phyloP scores from a whole-genome alignment of 2,888 invertebrate genomes.

The Microplitis manilae region DNA sequence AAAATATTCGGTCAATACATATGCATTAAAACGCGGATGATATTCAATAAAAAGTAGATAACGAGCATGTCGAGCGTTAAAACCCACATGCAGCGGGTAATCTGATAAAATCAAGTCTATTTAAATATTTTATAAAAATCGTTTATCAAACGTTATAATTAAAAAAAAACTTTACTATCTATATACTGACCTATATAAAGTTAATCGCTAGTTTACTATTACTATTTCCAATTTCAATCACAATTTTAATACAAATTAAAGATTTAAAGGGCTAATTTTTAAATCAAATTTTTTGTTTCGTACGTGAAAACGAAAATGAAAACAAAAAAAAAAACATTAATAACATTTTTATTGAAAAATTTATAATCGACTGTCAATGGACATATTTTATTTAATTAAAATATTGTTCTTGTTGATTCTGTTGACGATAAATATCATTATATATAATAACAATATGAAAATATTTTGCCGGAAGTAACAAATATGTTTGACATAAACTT shows the following conservation, averaged over 20 bases:
- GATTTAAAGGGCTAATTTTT: too few relatives aligned
- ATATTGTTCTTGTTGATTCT: background rate
- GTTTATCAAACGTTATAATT: background rate
- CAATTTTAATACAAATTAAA: too few relatives aligned
- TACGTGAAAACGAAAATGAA: too few relatives aligned
- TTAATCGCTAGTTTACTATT: too few relatives aligned
- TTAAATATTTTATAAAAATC: background rate
- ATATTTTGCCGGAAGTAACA: background rate
- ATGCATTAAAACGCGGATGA: slow-evolving; percentile 29
- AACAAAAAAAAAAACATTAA: too few relatives aligned
- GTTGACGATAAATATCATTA: background rate
- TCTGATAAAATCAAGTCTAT: slow-evolving; percentile 33
- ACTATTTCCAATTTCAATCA: too few relatives aligned
- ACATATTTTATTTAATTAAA: too few relatives aligned
- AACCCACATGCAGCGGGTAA: slow-evolving; percentile 33
- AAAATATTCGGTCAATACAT: slow-evolving; percentile 32
- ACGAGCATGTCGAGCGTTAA: slow-evolving; percentile 42
- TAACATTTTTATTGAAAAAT: too few relatives aligned
- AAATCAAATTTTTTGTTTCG: too few relatives aligned
- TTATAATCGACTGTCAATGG: too few relatives aligned
- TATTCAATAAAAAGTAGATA: slow-evolving; percentile 49
- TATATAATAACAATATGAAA: background rate
- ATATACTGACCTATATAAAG: background rate
- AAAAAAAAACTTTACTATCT: background rate
- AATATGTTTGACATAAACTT: background rate